These are phyloP conservation scores for Cacoxenus indagator DNA, from an alignment of 2,888 invertebrate genomes.

Conservation along the genomic window DNA sequence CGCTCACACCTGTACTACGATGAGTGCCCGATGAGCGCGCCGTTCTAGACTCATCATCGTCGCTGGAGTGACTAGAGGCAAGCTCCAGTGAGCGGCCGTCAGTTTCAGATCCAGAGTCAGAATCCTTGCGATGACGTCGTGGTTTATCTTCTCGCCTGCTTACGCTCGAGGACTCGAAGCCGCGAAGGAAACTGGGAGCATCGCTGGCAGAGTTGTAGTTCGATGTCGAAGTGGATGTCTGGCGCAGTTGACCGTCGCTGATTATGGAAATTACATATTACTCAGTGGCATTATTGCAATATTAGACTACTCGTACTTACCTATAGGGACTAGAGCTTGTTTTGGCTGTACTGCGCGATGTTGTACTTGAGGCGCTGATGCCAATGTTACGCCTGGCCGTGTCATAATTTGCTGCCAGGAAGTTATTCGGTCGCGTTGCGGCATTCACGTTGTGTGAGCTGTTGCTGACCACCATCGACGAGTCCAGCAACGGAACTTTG, in stretches of 20 bases:
- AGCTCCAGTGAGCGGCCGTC: slow-evolving; percentile 86
- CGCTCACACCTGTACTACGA: slow-evolving; percentile 70
- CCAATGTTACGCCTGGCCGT: slow-evolving; percentile 84
- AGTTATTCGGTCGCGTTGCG: slow-evolving; percentile 61
- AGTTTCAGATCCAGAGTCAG: slow-evolving; percentile 87
- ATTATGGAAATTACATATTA: background rate
- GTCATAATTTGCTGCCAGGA: slow-evolving; percentile 71
- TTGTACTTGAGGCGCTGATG: slow-evolving; percentile 95
- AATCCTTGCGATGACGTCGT: slow-evolving; percentile 74
- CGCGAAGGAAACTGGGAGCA: slow-evolving; percentile 80
- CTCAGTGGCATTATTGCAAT: background rate
- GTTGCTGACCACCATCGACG: slow-evolving; percentile 80
- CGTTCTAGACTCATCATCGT: slow-evolving; percentile 81
- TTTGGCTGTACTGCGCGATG: slow-evolving; percentile 93
- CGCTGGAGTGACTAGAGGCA: slow-evolving; percentile 95
- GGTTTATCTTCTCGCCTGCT: slow-evolving; percentile 65
- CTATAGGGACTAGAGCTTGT: slow-evolving; percentile 94
- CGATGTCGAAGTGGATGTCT: slow-evolving; percentile 88
- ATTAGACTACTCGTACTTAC: slow-evolving; percentile 70
- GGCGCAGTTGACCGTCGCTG: slow-evolving; percentile 86
- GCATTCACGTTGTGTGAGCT: slow-evolving; percentile 83
- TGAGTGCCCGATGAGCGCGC: slow-evolving; percentile 69
- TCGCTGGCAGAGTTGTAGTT: slow-evolving; percentile 88
- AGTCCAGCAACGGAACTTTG: slow-evolving; percentile 84
- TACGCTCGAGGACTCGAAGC: slow-evolving; percentile 69